Conservation (phyloP, 1,140 invertebrate genomes). For the Pteromalus puparum region DNA sequence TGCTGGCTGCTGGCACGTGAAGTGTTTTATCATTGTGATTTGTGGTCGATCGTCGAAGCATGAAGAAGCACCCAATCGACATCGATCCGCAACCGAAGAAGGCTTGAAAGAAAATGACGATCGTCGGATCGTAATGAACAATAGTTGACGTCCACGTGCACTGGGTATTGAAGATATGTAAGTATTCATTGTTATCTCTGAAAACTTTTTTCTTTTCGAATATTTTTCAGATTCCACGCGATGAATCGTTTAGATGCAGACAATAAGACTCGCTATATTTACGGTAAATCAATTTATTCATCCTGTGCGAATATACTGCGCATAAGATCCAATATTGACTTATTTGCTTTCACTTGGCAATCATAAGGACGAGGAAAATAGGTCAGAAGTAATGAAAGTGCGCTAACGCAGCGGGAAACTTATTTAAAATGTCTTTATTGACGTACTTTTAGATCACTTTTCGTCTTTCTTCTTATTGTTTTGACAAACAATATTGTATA, state of each 20-base stretch:
- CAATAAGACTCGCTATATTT: too few relatives aligned
- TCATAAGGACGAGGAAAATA: not conserved
- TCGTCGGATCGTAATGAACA: too few relatives aligned
- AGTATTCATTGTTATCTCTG: too few relatives aligned
- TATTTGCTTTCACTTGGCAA: not conserved
- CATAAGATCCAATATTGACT: not conserved
- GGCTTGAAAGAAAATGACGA: not conserved
- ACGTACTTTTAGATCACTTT: conserved; percentile 61
- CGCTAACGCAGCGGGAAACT: not conserved
- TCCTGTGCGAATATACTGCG: too few relatives aligned
- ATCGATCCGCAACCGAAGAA: not conserved
- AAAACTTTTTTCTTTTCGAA: too few relatives aligned
- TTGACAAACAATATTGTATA: conserved; percentile 59
- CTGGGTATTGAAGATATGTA: too few relatives aligned
- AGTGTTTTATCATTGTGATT: conserved; percentile 13
- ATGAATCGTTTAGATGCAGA: too few relatives aligned
- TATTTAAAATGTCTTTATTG: conserved; percentile 63
- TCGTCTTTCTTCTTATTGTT: conserved; percentile 62
- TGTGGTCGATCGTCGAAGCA: not conserved
- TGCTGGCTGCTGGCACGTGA: not conserved
- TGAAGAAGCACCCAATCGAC: not conserved
- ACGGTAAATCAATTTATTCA: too few relatives aligned
- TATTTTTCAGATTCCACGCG: too few relatives aligned
- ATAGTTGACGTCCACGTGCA: too few relatives aligned
- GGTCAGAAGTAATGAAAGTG: conserved; percentile 3